phyloP scores from a whole-genome alignment of 2,113 vertebrate genomes.

The Plectropomus leopardus region DNA sequence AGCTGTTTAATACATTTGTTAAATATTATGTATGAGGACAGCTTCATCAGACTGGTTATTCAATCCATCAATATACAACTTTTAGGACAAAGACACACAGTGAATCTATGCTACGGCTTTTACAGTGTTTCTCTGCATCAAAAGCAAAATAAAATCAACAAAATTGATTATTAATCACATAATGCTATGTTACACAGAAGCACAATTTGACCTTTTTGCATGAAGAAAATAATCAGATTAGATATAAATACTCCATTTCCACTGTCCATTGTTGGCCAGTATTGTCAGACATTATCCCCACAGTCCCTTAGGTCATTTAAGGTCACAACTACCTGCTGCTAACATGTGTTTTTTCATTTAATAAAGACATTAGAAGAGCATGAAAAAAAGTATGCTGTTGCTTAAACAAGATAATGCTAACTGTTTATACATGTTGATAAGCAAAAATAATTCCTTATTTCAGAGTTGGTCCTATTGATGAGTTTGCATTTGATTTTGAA shows the following conservation, averaged over 20 bases:
- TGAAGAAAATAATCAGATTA: not conserved
- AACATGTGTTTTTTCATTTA: not conserved
- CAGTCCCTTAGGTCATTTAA: not conserved
- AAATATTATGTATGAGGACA: not conserved
- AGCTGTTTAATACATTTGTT: constrained; percentile 30
- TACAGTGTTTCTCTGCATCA: not conserved
- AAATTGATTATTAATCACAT: not conserved
- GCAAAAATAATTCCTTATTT: not conserved
- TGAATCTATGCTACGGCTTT: not conserved
- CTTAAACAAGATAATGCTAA: not conserved
- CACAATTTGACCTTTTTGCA: not conserved
- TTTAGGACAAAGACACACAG: constrained; percentile 13
- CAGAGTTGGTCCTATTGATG: not conserved
- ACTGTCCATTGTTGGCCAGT: constrained; percentile 6
- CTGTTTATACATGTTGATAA: not conserved
- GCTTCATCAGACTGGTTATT: constrained; percentile 5
- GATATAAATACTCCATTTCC: not conserved
- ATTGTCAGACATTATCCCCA: not conserved
- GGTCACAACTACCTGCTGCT: not conserved
- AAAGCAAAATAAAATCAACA: not conserved
- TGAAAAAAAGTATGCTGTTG: not conserved
- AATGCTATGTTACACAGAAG: constrained; percentile 3
- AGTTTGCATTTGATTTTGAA: not conserved
- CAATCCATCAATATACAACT: not conserved
- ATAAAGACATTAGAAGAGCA: constrained; percentile 1